A percentile compares a stretch with the other conserved stretches of the same genome.
These are phyloP conservation scores for Lapara coniferarum DNA, from an alignment of 2,888 invertebrate genomes.

Conservation along the genomic window DNA sequence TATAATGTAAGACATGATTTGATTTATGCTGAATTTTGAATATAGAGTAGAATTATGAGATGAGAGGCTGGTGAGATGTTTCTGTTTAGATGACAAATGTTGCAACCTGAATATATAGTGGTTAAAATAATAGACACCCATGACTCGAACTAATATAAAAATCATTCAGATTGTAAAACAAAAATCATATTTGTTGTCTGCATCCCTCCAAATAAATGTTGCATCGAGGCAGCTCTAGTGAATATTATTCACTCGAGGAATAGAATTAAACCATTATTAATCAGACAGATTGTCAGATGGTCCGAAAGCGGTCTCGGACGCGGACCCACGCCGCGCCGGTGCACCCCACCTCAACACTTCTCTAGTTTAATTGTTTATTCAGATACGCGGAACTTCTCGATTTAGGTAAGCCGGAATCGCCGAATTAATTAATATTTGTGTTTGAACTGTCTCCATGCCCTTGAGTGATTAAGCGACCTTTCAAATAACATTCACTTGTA, in stretches of 20 bases:
- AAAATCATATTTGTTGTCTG: background rate
- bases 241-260: constrained; percentile 3
- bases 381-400: constrained; percentile 76
- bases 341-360: constrained; percentile 53
- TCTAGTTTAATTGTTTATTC: constrained; percentile 78
- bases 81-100: background rate
- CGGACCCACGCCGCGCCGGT: constrained; percentile 35
- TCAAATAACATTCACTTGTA: constrained; percentile 72
- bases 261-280: constrained; percentile 20
- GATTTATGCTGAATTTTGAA: constrained; percentile 8
- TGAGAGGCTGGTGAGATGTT: background rate
- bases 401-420: constrained; percentile 77
- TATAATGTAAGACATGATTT: constrained; percentile 9
- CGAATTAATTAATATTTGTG: constrained; percentile 81
- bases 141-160: background rate
- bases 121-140: background rate
- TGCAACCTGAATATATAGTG: background rate
- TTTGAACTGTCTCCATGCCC: constrained; percentile 77
- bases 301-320: constrained; percentile 8
- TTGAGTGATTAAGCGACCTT: constrained; percentile 78
- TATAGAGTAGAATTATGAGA: background rate
- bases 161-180: background rate
- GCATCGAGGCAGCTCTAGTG: background rate
- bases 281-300: constrained; percentile 25
- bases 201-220: background rate